Conservation (phyloP, 2,113 vertebrate genomes). For the Mirza zaza region DNA sequence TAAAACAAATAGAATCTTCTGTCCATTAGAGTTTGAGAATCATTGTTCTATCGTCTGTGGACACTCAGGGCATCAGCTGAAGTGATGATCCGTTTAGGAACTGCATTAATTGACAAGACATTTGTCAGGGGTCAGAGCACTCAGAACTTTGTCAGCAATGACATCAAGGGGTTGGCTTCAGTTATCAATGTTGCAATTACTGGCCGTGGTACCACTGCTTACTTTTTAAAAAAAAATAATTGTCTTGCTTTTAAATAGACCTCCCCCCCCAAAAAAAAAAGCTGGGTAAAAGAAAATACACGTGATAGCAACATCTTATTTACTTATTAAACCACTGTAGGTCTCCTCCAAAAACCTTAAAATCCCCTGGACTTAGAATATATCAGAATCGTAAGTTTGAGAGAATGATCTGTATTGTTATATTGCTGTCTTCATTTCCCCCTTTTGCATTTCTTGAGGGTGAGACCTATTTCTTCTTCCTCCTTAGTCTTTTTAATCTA, state of each 20-base stretch:
- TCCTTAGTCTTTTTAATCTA: neutral
- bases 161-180: neutral
- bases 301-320: neutral
- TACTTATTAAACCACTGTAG: conserved; percentile 1
- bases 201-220: neutral
- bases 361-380: neutral
- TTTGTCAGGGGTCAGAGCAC: neutral
- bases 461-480: neutral
- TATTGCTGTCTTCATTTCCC: neutral
- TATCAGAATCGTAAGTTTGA: neutral
- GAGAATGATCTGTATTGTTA: neutral
- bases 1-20: neutral
- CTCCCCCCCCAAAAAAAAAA: neutral
- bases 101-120: neutral
- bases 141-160: neutral
- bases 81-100: neutral
- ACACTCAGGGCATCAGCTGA: neutral
- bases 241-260: neutral
- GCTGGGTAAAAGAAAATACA: neutral
- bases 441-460: neutral
- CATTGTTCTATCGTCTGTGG: neutral
- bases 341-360: neutral
- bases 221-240: neutral
- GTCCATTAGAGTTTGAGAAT: neutral
- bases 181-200: neutral